Evolutionary conservation across 2,888 invertebrate species (phyloP).

Genomic region (Trilocha varians): DNA sequence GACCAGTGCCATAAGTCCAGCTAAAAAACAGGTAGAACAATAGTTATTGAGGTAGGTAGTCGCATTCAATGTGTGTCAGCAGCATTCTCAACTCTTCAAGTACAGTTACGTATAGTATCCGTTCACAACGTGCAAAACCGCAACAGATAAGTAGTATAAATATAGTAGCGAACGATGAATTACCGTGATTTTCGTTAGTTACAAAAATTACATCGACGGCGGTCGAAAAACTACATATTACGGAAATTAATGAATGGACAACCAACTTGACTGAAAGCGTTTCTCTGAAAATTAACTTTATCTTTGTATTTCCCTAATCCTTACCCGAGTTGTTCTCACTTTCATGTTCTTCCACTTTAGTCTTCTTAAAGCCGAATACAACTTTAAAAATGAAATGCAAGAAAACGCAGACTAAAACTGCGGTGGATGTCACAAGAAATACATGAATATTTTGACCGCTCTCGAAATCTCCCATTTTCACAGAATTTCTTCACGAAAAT

Average conservation of each 20-base stretch:
- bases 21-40: conserved; percentile 9
- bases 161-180: too few species aligned
- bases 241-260: too few species aligned
- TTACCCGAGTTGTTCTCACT: conserved; percentile 53
- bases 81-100: conserved; percentile 26
- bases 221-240: too few species aligned
- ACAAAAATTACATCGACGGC: too few species aligned
- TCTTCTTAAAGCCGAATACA: conserved; percentile 47
- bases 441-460: conserved; percentile 45
- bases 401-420: conserved; percentile 45
- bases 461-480: conserved; percentile 60
- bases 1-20: too few species aligned
- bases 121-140: conserved; percentile 23
- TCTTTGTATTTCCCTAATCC: too few species aligned
- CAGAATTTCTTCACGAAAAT: conserved; percentile 41
- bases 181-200: too few species aligned
- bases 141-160: conserved; percentile 8
- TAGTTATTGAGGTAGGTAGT: conserved; percentile 8
- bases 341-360: conserved; percentile 45
- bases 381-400: conserved; percentile 54
- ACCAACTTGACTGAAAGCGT: too few species aligned
- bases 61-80: conserved; percentile 34
- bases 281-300: too few species aligned
- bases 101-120: conserved; percentile 35
- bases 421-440: conserved; percentile 38